These are phyloP conservation scores for Aegotheles bennettii DNA, from an alignment of 2,113 vertebrate species.

Conservation along the genomic window DNA sequence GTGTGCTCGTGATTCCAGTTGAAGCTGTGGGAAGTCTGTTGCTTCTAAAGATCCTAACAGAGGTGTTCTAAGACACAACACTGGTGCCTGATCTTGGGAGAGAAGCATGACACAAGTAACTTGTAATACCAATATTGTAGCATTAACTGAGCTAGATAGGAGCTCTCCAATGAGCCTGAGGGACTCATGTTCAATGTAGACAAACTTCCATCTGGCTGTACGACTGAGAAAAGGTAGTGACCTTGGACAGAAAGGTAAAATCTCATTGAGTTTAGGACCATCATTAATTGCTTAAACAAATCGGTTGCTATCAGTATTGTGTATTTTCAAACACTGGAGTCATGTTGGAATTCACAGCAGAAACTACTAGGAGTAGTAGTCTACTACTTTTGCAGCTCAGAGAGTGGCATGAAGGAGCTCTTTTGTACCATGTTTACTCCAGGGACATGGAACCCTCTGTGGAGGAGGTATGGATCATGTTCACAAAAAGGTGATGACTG, in stretches of 20 bases:
- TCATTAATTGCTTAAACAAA: background rate
- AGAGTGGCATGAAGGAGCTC: background rate
- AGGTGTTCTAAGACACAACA: background rate
- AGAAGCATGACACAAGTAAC: background rate
- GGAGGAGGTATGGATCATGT: background rate
- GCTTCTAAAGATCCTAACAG: background rate
- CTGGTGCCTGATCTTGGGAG: background rate
- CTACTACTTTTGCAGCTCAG: background rate
- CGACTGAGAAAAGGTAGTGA: background rate
- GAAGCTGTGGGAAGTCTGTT: background rate
- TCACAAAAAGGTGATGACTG: background rate
- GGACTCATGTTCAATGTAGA: background rate
- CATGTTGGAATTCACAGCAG: background rate
- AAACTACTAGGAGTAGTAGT: background rate
- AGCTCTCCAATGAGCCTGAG: background rate
- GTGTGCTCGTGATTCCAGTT: background rate
- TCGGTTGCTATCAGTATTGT: background rate
- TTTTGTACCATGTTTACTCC: background rate
- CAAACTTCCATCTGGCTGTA: background rate
- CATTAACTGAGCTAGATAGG: background rate
- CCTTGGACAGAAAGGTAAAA: background rate
- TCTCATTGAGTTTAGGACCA: background rate
- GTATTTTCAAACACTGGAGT: background rate
- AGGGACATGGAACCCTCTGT: background rate
- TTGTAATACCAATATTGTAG: background rate